These are phyloP conservation scores for Mastomys natalensis DNA, from an alignment of 2,113 vertebrate species.

Conservation along the genomic window DNA sequence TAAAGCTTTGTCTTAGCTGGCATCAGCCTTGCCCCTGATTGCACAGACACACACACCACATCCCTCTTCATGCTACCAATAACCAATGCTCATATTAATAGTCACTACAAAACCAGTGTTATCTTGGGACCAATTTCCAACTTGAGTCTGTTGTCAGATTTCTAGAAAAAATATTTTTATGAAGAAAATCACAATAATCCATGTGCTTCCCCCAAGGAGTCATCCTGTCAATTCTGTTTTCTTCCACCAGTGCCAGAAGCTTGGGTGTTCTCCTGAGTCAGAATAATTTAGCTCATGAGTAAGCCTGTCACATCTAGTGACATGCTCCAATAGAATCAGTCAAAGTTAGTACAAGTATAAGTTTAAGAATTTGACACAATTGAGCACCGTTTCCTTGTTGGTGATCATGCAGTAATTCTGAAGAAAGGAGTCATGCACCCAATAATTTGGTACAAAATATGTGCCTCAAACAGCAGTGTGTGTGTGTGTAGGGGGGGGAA, in stretches of 20 bases:
- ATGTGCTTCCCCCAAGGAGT: rapidly evolving
- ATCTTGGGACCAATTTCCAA: not conserved
- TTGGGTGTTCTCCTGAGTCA: not conserved
- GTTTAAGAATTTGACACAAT: not conserved
- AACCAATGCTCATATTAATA: not conserved
- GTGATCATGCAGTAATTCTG: rapidly evolving
- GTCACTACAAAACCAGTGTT: not conserved
- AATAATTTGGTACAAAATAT: conserved; percentile 20
- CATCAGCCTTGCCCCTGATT: not conserved
- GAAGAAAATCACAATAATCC: not conserved
- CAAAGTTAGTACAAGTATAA: conserved; percentile 36
- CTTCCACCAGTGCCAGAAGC: not conserved
- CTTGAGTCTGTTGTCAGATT: not conserved
- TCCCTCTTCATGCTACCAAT: not conserved
- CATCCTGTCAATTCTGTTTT: not conserved
- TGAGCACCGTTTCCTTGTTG: conserved; percentile 17
- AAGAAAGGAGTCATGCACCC: not conserved
- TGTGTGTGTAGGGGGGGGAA: too few relatives aligned
- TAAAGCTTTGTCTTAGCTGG: not conserved
- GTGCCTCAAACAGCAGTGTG: not conserved
- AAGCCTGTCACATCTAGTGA: conserved; percentile 3
- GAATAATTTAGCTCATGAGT: not conserved
- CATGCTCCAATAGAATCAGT: not conserved
- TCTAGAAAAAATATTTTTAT: not conserved
- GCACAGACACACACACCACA: not conserved